Base-by-base conservation (phyloP, 1,140 invertebrate species). In the Megathymus violae region DNA sequence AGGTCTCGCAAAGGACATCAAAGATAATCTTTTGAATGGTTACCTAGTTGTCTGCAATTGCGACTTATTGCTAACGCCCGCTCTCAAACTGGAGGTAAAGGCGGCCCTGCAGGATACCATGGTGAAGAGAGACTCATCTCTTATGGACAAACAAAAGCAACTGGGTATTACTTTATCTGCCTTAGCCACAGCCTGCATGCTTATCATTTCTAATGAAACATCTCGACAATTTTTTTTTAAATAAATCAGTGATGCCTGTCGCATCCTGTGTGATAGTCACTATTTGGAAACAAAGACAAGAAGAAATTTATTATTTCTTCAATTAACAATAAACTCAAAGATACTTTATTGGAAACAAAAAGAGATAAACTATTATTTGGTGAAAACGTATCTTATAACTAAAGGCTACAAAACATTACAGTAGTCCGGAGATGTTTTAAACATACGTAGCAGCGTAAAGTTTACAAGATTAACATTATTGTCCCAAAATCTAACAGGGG, bases 301-400 rank as follows among this genome's bases (percentile, higher is more conserved):
- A 17, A 62, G 34, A 9, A 74, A 64, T 9, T 16, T 10, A 51
- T 78, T 14, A 67, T 47, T 1, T 64, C 67, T 2, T 10, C 47
- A 4, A n/a, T 69, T 5, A 62, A 70, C 13, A 65, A 66, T 19
- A 31, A 61, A 1, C 38, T 70, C n/a, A 14, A 63, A n/a, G 31
- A 62, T 13, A 31, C 64, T 0, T 52, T 71, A n/a, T 15, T 34
- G 14, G 62, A 70, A 1, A 0, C 17, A 0, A 62, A 63, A 6
- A 16, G 69, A 13, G 67, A 72, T 16, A 63, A 69, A 36, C 43
- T 36, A 0, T 38, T 76, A 14, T 73, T 73, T 22, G 67, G 74
- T 0, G 17, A 38, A 16, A 52, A 46, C 0, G 16, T 76, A 6
- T 38, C 62, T 0, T 65, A 73, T 16, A 65, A 31, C 63, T 76